Percentiles rank a stretch among this genome's conserved stretches.
These are phyloP conservation scores for Polydrusus cervinus DNA, from an alignment of 2,888 invertebrate species.

Conservation along the genomic window DNA sequence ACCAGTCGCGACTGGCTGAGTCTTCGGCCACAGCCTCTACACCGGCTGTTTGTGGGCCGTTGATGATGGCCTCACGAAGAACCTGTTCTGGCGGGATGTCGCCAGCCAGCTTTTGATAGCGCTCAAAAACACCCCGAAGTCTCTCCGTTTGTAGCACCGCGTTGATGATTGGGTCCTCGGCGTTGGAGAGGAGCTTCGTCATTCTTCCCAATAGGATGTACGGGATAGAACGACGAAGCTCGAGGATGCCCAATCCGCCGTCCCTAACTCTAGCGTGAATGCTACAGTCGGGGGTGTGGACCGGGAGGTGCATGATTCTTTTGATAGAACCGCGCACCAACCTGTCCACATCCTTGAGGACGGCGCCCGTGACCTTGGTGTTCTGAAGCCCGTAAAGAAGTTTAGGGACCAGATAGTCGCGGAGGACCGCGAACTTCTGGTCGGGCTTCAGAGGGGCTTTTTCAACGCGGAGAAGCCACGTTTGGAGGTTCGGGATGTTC, in stretches of 20 bases:
- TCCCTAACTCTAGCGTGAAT: conserved; percentile 58
- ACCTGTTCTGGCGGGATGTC: conserved; percentile 24
- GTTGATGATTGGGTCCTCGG: too few relatives aligned
- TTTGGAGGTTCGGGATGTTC: conserved; percentile 31
- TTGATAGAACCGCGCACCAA: conserved; percentile 46
- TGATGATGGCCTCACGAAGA: conserved; percentile 32
- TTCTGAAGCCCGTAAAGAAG: conserved; percentile 48
- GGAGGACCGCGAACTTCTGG: conserved; percentile 65
- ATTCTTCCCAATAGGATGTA: too few relatives aligned
- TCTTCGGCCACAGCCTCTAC: conserved; percentile 49
- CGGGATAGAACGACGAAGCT: conserved; percentile 55
- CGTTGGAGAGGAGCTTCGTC: too few relatives aligned
- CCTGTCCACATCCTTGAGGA: conserved; percentile 42
- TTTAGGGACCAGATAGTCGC: conserved; percentile 60
- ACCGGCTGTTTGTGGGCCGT: conserved; percentile 31
- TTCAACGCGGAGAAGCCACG: conserved; percentile 59
- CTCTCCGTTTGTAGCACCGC: too few relatives aligned
- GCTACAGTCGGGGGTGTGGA: conserved; percentile 63
- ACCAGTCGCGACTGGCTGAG: conserved; percentile 41
- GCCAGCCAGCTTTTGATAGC: conserved; percentile 38
- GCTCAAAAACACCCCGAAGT: background rate
- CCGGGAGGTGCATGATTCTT: conserved; percentile 72
- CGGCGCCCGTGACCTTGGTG: conserved; percentile 46
- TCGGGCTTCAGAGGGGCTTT: conserved; percentile 67
- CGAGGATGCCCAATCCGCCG: conserved; percentile 60